A percentile compares a stretch with the other conserved stretches of the same genome.
Evolutionary conservation across 2,113 vertebrate species (phyloP).

Genomic region (Tyto alba): DNA sequence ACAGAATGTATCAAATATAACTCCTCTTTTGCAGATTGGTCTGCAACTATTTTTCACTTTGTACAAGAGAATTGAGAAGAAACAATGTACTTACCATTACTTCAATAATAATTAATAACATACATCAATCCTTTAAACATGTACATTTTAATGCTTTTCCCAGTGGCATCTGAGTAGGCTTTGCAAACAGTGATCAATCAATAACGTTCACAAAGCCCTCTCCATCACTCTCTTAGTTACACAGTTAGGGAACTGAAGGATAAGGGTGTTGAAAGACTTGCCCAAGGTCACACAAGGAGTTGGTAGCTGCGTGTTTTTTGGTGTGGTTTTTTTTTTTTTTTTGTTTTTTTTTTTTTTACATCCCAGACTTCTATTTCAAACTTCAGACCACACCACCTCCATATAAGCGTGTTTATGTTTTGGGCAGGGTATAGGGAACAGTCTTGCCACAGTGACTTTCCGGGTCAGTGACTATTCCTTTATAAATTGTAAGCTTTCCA

Average conservation of each 20-base stretch:
- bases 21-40: neutral
- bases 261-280: neutral
- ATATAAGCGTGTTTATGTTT: conserved; percentile 29
- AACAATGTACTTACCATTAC: neutral
- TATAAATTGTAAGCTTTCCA: conserved; percentile 18
- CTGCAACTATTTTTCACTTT: neutral
- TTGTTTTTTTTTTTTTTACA: neutral
- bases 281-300: neutral
- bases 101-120: neutral
- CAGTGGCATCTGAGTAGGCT: neutral
- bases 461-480: conserved; percentile 46
- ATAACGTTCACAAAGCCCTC: neutral
- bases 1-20: too few relatives aligned
- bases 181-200: conserved; percentile 14
- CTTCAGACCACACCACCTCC: neutral
- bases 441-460: conserved; percentile 50
- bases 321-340: too few relatives aligned
- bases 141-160: neutral
- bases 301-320: neutral
- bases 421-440: conserved; percentile 15
- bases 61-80: too few relatives aligned
- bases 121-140: neutral
- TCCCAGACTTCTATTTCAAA: neutral
- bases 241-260: neutral
- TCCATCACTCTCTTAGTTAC: neutral